Evolutionary conservation across 2,113 vertebrate species (phyloP).

Genomic region (Ochotona curzoniae): DNA sequence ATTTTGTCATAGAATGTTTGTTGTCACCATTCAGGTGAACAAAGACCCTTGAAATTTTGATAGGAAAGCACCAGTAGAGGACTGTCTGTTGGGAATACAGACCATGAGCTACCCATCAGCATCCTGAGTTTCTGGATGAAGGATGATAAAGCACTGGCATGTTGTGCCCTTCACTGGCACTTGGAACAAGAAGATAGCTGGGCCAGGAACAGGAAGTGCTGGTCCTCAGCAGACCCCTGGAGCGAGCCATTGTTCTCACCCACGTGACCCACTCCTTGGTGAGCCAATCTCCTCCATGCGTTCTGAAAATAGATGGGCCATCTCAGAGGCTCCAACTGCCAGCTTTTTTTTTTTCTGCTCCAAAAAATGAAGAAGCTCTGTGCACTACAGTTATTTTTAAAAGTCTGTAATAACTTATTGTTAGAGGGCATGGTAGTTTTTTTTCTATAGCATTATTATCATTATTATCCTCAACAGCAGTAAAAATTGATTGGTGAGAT

Average conservation of each 20-base stretch:
- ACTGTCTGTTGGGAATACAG: neutral
- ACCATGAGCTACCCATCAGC: neutral
- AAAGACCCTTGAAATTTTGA: neutral
- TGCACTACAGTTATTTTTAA: conserved; percentile 81
- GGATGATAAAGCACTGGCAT: neutral
- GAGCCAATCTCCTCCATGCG: neutral
- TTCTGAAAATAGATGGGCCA: neutral
- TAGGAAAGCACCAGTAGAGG: neutral
- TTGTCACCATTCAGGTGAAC: neutral
- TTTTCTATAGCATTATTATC: conserved; percentile 84
- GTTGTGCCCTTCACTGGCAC: conserved; percentile 30
- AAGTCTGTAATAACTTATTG: conserved; percentile 84
- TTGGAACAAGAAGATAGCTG: neutral
- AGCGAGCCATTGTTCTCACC: neutral
- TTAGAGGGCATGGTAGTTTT: conserved; percentile 85
- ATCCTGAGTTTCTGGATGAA: neutral
- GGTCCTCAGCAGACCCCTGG: neutral
- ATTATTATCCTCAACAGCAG: conserved; percentile 85
- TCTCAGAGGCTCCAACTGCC: conserved; percentile 52
- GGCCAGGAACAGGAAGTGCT: conserved; percentile 55
- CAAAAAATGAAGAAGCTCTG: conserved; percentile 76
- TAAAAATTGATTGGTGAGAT: conserved; percentile 87
- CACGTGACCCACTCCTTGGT: neutral
- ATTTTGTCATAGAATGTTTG: neutral
- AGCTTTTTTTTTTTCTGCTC: conserved; percentile 69